Conservation (phyloP, 1,140 invertebrate genomes). For the Drosophila parvula region DNA sequence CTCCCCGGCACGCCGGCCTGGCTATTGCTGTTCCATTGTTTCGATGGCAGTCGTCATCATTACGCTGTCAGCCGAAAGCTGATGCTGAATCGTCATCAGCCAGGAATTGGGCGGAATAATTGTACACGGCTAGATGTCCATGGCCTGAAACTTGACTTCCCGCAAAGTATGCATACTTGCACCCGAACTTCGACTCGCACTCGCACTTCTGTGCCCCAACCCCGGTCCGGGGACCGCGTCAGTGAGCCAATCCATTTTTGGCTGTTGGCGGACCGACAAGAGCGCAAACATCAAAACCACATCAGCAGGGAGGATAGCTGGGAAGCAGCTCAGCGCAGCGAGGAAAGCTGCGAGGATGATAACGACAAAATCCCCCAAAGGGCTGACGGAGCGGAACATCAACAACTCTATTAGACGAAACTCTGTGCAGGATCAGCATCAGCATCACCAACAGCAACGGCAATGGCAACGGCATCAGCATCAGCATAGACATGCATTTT, state of each 20-base stretch:
- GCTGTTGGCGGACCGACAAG: constrained; percentile 45
- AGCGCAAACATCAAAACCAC: constrained; percentile 78
- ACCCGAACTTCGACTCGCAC: constrained; percentile 5
- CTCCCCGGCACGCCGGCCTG: constrained; percentile 37
- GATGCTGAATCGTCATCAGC: constrained; percentile 64
- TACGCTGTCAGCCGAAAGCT: constrained; percentile 61
- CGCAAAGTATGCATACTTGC: constrained; percentile 44
- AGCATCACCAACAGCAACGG: constrained; percentile 13
- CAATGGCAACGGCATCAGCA: constrained; percentile 3
- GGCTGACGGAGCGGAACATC: constrained; percentile 71
- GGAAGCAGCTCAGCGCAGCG: constrained; percentile 23
- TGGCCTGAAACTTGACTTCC: constrained; percentile 49
- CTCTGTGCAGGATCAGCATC: constrained; percentile 39
- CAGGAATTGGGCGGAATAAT: constrained; percentile 62
- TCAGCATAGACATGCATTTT: constrained; percentile 54
- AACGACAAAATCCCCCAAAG: constrained; percentile 73
- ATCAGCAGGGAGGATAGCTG: constrained; percentile 48
- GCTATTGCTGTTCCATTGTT: constrained; percentile 46
- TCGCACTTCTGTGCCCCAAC: constrained; percentile 15
- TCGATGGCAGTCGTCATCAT: constrained; percentile 71
- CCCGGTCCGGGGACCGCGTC: neutral
- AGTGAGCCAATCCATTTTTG: constrained; percentile 31
- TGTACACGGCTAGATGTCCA: constrained; percentile 30
- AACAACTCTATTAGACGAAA: constrained; percentile 76
- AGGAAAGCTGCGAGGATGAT: constrained; percentile 38